Evolutionary conservation across 2,888 invertebrate species (phyloP).

Genomic region (Rhagophthalmus giganteus): DNA sequence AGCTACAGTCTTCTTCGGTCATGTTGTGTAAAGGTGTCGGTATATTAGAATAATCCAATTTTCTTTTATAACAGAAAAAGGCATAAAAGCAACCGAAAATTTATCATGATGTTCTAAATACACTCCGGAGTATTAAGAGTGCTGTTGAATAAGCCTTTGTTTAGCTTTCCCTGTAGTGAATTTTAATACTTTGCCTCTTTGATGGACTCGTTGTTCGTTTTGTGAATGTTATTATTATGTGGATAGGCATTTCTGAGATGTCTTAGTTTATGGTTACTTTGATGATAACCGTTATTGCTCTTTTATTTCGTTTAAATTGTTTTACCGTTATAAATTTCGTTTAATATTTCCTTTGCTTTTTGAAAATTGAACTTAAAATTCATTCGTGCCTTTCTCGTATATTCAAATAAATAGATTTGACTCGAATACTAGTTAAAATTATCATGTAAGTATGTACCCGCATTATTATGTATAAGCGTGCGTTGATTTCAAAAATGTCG

Average conservation of each 20-base stretch:
- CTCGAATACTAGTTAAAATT: too few species aligned
- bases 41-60: neutral
- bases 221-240: slow-evolving; percentile 2
- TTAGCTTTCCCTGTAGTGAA: slow-evolving; percentile 10
- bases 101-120: slow-evolving; percentile 6
- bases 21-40: neutral
- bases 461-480: too few species aligned
- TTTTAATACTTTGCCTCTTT: slow-evolving; percentile 12
- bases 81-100: slow-evolving; percentile 1
- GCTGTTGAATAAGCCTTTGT: slow-evolving; percentile 11
- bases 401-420: too few species aligned
- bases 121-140: slow-evolving; percentile 4
- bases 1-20: neutral
- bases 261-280: slow-evolving; percentile 1
- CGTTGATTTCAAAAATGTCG: too few species aligned
- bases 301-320: neutral
- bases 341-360: neutral
- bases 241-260: neutral
- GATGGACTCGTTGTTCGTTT: slow-evolving; percentile 8
- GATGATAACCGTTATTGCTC: neutral
- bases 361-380: too few species aligned
- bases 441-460: too few species aligned
- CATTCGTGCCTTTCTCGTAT: too few species aligned
- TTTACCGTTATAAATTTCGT: neutral
- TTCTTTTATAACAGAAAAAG: slow-evolving; percentile 1